Base-by-base conservation (phyloP, 2,113 vertebrate genomes). In the Notothenia coriiceps region DNA sequence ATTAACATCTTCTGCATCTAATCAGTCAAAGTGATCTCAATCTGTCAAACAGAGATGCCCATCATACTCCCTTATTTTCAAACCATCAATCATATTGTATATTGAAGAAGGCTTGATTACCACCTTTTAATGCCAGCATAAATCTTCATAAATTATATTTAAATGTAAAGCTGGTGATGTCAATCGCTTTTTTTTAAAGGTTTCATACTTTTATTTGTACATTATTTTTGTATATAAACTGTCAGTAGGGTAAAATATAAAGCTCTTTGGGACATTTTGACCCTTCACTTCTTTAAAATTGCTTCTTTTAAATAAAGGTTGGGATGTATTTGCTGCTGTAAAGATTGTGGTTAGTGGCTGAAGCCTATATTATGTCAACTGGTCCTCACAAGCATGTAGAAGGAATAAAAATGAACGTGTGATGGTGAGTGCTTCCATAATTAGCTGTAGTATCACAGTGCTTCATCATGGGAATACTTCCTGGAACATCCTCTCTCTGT, bases 391-490 rank as follows among this genome's bases (percentile, higher is more conserved):
- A 67, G 6, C 18, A 35, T 71, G 14, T 20, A 55, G 70, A 55
- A 61, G 54, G 25, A 35, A 74, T 55, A 52, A 2, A 61, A 46
- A 44, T 56, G 33, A 59, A 22, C 25, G 47, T 50, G 66, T 33
- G 20, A 47, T 25, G 46, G 11, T 59, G 49, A 52, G 64, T 66
- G 78, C 62, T 78, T 87, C 50, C 76, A 87, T 80, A 83, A 87
- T 90, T 84, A 86, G 73, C 83, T 65, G 50, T 20, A 61, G 49
- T 70, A 73, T 77, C 75, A 55, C 57, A 18, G 73, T 49, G 43
- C 74, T 68, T 85, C 65, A 79, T 87, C 76, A 70, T 72, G 64
- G 77, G 63, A 86, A 83, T 79, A 82, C 33, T 89, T 89, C 74
- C 83, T 73, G 85, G 79, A 89, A 89, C 1, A 29, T 83, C 54